These are phyloP conservation scores for Carterocephalus palaemon DNA, from an alignment of 2,888 invertebrate genomes.

Conservation along the genomic window DNA sequence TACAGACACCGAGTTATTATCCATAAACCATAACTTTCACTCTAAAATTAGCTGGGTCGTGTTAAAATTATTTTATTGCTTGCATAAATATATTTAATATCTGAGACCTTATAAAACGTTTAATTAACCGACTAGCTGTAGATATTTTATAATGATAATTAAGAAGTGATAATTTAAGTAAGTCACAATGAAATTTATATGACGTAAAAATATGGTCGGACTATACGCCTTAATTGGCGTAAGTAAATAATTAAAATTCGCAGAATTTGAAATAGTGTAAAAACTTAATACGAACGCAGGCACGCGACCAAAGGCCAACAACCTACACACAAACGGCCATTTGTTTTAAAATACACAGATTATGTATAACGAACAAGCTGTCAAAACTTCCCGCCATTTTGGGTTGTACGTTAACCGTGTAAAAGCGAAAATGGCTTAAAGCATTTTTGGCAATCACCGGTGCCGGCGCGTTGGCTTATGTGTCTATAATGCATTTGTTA, in stretches of 20 bases:
- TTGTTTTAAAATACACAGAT: constrained; percentile 27
- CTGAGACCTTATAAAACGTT: neutral
- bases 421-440: constrained; percentile 32
- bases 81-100: too few relatives aligned
- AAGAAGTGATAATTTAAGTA: constrained; percentile 4
- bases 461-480: constrained; percentile 35
- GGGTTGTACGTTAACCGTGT: constrained; percentile 24
- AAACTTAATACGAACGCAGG: constrained; percentile 43
- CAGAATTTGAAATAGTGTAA: neutral
- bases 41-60: too few relatives aligned
- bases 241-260: neutral
- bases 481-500: constrained; percentile 42
- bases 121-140: constrained; percentile 1
- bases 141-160: constrained; percentile 3
- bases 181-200: constrained; percentile 3
- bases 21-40: too few relatives aligned
- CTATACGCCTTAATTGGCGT: too few relatives aligned
- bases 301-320: constrained; percentile 62
- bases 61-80: neutral
- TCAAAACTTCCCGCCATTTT: constrained; percentile 29
- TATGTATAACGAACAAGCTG: constrained; percentile 29
- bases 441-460: constrained; percentile 30
- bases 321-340: constrained; percentile 32
- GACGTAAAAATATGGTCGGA: constrained; percentile 1
- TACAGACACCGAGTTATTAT: too few relatives aligned